These are phyloP conservation scores for Xylocopa sonorina DNA, from an alignment of 1,140 invertebrate genomes.

Conservation along the genomic window DNA sequence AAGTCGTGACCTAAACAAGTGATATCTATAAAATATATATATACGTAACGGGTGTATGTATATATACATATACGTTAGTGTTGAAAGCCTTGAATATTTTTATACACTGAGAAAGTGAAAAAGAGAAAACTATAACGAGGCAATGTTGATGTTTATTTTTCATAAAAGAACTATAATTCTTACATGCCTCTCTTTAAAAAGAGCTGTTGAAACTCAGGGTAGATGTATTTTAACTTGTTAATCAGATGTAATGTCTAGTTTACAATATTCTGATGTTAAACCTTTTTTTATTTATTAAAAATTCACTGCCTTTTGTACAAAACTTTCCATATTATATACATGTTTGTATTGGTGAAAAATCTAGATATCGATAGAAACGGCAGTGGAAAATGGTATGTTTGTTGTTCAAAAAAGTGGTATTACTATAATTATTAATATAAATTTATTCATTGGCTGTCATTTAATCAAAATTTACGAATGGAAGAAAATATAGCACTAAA, in stretches of 20 bases:
- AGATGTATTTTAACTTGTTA: slow-evolving; percentile 45
- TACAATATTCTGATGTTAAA: slow-evolving; percentile 34
- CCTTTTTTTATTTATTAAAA: slow-evolving; percentile 50
- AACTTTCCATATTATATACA: slow-evolving; percentile 29
- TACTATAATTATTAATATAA: not conserved
- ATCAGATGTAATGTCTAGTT: slow-evolving; percentile 44
- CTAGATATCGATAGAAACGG: not conserved
- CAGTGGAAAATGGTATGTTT: too few relatives aligned
- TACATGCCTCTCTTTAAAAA: slow-evolving; percentile 35
- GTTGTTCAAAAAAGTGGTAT: too few relatives aligned
- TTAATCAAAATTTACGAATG: not conserved
- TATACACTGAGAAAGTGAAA: slow-evolving; percentile 45
- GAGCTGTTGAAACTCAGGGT: slow-evolving; percentile 50
- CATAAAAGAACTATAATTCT: slow-evolving; percentile 14
- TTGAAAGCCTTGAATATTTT: slow-evolving; percentile 60
- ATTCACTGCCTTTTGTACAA: slow-evolving; percentile 36
- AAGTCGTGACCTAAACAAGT: slow-evolving; percentile 59
- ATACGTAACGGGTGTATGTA: slow-evolving; percentile 26
- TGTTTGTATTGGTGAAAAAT: not conserved
- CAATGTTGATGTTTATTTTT: slow-evolving; percentile 52
- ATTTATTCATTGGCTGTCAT: not conserved
- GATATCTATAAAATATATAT: slow-evolving; percentile 40
- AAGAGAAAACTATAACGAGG: slow-evolving; percentile 16
- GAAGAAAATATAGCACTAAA: not conserved
- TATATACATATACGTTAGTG: slow-evolving; percentile 43